Evolutionary conservation across 2,797 vertebrate genomes (phyloP), one percentile per base, ranked within the genome.

Genomic region (Anisognathus igniventris): DNA sequence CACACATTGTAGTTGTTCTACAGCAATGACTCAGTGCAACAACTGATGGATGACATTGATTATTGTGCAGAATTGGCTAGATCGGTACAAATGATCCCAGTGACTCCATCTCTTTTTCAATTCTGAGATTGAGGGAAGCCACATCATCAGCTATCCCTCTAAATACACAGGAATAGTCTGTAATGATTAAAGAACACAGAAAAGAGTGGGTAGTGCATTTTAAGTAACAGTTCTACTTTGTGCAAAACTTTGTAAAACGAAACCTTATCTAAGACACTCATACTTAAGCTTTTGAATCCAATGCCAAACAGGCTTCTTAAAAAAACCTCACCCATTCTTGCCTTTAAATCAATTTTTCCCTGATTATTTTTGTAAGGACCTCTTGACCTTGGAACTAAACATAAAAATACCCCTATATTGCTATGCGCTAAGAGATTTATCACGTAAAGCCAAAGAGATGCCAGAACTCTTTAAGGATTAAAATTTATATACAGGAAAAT

Each of bases 401-500:
- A 77, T 21, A 83, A 86, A 94, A 92, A 92, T 61, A 68, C 4
- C 27, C 17, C 57, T 37, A 35, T 48, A 91, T 39, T 77, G 37
- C 50, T 77, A 62, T 25, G 81, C 48, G 83, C 65, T 89, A 89
- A 79, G 39, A 96, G 91, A 95, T 95, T 86, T 75, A 92, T 42
- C 88, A 65, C 0, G 1, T 31, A 88, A 74, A 85, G 48, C 21
- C 53, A 40, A 75, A 78, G 56, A 45, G 56, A 94, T 25, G 30
- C 16, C 31, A 12, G 56, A 94, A 81, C 40, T 92, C 75, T 72
- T 86, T 25, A 65, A 68, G 30, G 75, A 91, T 53, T 88, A 87
- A 74, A 86, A 87, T 61, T 80, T 45, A 86, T 51, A 61, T 9
- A 73, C 30, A 73, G 30, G 37, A 82, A 94, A 93, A 88, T 27